Conservation (phyloP, 92 coral and sea anemone species). For the Siderastrea siderea region DNA sequence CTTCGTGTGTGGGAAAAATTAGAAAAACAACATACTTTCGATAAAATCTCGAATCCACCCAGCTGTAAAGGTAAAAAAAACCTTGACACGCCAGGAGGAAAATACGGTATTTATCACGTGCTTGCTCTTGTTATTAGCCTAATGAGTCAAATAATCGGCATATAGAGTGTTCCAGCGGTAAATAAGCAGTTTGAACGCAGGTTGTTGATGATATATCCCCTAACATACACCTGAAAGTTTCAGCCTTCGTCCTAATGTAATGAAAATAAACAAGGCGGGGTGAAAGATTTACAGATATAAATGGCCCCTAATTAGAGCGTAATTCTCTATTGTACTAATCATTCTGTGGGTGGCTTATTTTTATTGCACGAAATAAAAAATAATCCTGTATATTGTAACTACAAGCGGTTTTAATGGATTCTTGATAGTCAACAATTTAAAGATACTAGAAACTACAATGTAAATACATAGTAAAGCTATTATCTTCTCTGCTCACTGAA, state of each 20-base stretch:
- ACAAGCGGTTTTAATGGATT: conserved; percentile 1
- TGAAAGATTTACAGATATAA: conserved; percentile 7
- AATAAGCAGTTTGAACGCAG: conserved; percentile 2
- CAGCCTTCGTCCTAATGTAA: not conserved
- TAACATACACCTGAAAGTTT: too few relatives aligned
- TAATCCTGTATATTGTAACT: not conserved
- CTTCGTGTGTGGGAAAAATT: conserved; percentile 24
- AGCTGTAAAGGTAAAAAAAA: not conserved
- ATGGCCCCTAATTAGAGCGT: conserved; percentile 2
- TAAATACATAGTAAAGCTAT: not conserved
- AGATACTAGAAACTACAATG: conserved; percentile 9
- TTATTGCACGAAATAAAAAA: conserved; percentile 11
- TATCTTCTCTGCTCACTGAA: conserved; percentile 6
- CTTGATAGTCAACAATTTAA: not conserved
- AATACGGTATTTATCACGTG: not conserved
- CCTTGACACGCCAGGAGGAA: not conserved
- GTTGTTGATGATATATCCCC: conserved; percentile 19
- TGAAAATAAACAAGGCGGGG: conserved; percentile 28
- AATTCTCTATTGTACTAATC: conserved; percentile 18
- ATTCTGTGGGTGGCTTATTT: conserved; percentile 7
- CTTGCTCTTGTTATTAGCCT: not conserved
- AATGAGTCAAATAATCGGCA: not conserved
- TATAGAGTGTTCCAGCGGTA: not conserved
- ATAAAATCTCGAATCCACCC: not conserved
- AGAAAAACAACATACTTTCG: not conserved